Percentiles rank a stretch among this genome's conserved stretches.
These are phyloP conservation scores for Cottus gobio DNA, from an alignment of 2,113 vertebrate species.

Conservation along the genomic window DNA sequence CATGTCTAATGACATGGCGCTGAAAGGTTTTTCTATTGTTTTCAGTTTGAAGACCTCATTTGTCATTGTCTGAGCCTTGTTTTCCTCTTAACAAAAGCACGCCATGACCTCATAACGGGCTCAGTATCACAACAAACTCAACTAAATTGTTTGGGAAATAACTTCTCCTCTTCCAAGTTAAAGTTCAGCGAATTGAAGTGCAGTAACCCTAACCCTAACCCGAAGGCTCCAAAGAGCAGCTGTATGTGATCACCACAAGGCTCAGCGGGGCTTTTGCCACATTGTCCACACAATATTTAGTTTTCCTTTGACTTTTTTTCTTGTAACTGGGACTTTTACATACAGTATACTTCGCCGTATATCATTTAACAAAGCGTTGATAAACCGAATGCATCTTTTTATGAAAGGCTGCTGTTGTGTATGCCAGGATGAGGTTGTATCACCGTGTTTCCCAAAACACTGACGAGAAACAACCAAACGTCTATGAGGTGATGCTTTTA, in stretches of 20 bases:
- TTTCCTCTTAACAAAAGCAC: constrained; percentile 23
- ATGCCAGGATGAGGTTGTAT: background rate
- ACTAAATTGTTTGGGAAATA: constrained; percentile 23
- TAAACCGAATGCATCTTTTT: background rate
- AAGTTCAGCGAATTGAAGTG: background rate
- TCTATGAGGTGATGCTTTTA: background rate
- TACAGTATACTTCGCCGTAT: background rate
- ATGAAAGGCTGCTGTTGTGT: constrained; percentile 9
- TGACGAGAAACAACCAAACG: background rate
- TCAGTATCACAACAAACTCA: constrained; percentile 46
- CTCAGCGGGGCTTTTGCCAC: too few species aligned
- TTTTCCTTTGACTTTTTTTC: background rate
- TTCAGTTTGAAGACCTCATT: constrained; percentile 41
- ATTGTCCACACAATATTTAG: background rate
- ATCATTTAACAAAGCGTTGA: background rate
- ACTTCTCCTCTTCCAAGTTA: background rate
- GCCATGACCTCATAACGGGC: constrained; percentile 34
- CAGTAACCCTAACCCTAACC: too few species aligned
- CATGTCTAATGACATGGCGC: background rate
- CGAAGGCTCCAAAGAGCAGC: too few species aligned
- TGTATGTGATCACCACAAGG: too few species aligned
- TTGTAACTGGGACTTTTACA: background rate
- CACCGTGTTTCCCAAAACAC: constrained; percentile 24
- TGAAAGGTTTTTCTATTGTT: background rate
- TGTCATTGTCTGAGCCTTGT: constrained; percentile 24